These are phyloP conservation scores for Tragelaphus strepsiceros DNA, from an alignment of 2,113 vertebrate species.

Conservation along the genomic window DNA sequence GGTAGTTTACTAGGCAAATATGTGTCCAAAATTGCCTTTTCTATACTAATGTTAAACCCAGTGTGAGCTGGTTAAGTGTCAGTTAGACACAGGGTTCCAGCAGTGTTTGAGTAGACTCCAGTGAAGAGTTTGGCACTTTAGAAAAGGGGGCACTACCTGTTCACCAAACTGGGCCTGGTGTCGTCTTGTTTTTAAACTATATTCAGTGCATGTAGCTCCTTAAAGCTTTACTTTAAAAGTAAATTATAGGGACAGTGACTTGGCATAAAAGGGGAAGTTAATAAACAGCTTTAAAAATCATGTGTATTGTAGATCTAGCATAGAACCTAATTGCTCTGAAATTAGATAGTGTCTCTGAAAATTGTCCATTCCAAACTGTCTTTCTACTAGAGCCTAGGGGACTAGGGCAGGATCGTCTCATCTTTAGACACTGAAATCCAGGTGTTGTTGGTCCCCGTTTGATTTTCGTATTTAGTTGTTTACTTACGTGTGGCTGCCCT, in stretches of 20 bases:
- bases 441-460: neutral
- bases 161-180: neutral
- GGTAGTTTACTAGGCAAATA: constrained; percentile 23
- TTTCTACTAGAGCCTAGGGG: neutral
- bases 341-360: neutral
- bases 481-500: neutral
- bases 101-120: neutral
- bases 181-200: neutral
- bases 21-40: constrained; percentile 7
- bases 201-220: neutral
- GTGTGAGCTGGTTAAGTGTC: neutral
- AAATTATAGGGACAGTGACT: neutral
- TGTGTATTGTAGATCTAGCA: neutral
- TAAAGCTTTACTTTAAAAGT: neutral
- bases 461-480: neutral
- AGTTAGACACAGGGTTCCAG: constrained; percentile 3
- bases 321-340: neutral
- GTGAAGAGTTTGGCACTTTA: neutral
- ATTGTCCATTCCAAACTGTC: neutral
- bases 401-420: neutral
- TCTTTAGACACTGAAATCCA: neutral
- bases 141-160: neutral
- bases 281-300: neutral
- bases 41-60: neutral
- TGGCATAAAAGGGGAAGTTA: neutral